These are phyloP conservation scores for Drosophila tripunctata DNA, from an alignment of 2,888 invertebrate species.

Conservation along the genomic window DNA sequence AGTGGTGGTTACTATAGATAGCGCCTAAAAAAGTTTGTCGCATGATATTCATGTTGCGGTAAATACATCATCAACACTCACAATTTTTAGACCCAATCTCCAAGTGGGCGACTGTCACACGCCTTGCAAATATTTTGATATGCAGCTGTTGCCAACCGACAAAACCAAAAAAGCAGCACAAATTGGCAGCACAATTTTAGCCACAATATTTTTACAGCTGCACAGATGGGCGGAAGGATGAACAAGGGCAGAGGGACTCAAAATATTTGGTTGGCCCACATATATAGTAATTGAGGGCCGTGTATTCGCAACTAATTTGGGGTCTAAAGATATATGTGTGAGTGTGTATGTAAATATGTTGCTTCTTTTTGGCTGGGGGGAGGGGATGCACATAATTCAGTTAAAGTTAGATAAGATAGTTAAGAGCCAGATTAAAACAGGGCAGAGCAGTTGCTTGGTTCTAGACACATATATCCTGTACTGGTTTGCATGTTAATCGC, in stretches of 20 bases:
- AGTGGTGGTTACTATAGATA: background rate
- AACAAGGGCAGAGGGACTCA: constrained; percentile 19
- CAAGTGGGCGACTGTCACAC: constrained; percentile 61
- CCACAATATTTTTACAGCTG: constrained; percentile 74
- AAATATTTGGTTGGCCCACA: constrained; percentile 65
- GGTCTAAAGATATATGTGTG: constrained; percentile 10
- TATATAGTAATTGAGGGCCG: constrained; percentile 48
- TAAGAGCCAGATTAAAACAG: constrained; percentile 19
- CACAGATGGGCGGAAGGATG: background rate
- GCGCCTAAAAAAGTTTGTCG: constrained; percentile 52
- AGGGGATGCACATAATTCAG: constrained; percentile 7
- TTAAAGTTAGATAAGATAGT: constrained; percentile 27
- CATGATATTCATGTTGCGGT: constrained; percentile 58
- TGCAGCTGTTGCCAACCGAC: constrained; percentile 46
- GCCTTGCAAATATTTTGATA: constrained; percentile 72
- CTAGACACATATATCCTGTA: constrained; percentile 8
- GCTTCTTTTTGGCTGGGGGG: background rate
- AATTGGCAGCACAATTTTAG: constrained; percentile 65
- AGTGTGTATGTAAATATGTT: constrained; percentile 1
- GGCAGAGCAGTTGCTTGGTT: background rate
- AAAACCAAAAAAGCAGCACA: constrained; percentile 47
- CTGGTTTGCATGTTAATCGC: constrained; percentile 54
- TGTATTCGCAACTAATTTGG: constrained; percentile 47
- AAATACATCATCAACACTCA: constrained; percentile 60
- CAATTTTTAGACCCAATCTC: constrained; percentile 45